These are phyloP conservation scores for Bolinopsis microptera DNA, from an alignment of 37 sponge, comb jelly and placozoan genomes.

Conservation along the genomic window DNA sequence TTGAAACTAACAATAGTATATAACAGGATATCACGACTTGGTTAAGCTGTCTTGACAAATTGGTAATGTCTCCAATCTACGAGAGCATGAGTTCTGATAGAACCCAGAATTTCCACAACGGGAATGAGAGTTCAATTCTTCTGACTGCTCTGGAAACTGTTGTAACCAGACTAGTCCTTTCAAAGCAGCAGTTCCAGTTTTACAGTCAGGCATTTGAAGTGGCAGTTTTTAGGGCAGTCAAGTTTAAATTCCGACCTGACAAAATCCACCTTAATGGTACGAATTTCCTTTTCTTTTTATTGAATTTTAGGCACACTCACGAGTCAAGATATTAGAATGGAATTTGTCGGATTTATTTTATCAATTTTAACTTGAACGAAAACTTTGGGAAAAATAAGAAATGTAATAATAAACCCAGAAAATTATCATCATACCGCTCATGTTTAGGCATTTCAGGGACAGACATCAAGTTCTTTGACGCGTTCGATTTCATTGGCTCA, in stretches of 20 bases:
- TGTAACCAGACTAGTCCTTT: not conserved
- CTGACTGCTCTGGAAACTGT: not conserved
- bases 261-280: not conserved
- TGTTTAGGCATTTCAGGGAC: not conserved
- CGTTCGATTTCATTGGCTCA: not conserved
- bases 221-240: not conserved
- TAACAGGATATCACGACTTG: not conserved
- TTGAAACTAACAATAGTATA: too few species aligned
- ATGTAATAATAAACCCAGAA: too few species aligned
- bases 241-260: not conserved
- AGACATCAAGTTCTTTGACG: not conserved
- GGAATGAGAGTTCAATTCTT: too few species aligned
- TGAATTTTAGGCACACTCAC: too few species aligned
- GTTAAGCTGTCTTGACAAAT: not conserved
- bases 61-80: not conserved
- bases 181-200: not conserved
- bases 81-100: not conserved
- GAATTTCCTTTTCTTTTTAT: too few species aligned
- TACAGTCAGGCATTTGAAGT: not conserved
- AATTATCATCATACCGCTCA: not conserved
- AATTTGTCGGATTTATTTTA: too few species aligned
- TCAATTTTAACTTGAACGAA: too few species aligned
- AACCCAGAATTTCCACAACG: too few species aligned
- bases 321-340: too few species aligned
- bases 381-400: too few species aligned